phyloP scores from a whole-genome alignment of 2,113 vertebrate genomes.

The Aplodontia rufa region DNA sequence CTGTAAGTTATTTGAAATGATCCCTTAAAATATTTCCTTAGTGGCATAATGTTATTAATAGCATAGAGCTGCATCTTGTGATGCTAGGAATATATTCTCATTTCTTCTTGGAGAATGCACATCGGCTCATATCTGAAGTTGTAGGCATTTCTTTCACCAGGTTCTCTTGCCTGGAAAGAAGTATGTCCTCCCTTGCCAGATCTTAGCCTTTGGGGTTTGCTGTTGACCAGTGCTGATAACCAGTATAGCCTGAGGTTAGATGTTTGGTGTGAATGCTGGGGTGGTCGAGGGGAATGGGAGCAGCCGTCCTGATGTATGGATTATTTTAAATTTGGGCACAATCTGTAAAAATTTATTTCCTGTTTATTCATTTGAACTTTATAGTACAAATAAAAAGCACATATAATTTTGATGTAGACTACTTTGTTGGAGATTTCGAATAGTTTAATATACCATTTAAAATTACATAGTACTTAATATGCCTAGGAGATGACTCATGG shows the following conservation, averaged over 20 bases:
- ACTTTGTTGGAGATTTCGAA: background rate
- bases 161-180: background rate
- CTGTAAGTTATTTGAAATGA: background rate
- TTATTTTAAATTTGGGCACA: background rate
- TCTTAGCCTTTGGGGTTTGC: background rate
- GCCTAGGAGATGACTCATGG: background rate
- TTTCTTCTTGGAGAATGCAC: background rate
- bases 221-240: background rate
- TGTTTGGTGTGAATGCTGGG: background rate
- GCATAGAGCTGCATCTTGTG: background rate
- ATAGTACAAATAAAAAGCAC: background rate
- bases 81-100: background rate
- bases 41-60: background rate
- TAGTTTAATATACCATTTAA: constrained; percentile 10
- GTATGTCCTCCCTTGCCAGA: background rate
- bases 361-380: constrained; percentile 27
- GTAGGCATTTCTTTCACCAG: background rate
- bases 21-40: background rate
- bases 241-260: fast-evolving
- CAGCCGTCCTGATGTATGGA: background rate
- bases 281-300: background rate
- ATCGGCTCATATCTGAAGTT: background rate
- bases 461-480: background rate
- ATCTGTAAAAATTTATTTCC: constrained; percentile 39
- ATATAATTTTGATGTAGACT: background rate